A percentile compares a stretch with the other conserved stretches of the same genome.
Evolutionary conservation across 2,113 vertebrate species (phyloP).

Genomic region (Ophiodon elongatus): DNA sequence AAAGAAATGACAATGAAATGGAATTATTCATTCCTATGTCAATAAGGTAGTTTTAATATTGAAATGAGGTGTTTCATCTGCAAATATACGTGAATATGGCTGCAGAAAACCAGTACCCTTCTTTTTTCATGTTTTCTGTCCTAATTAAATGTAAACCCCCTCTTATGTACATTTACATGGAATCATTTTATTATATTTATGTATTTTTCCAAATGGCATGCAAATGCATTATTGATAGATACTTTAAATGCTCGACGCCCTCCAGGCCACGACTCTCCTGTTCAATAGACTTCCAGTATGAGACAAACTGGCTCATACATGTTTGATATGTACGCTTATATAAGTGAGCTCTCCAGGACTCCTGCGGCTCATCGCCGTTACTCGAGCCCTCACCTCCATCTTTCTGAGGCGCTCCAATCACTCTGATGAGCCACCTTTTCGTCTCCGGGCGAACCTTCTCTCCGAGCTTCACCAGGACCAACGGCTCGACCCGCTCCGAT

Average conservation of each 20-base stretch:
- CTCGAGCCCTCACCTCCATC: slow-evolving; percentile 79
- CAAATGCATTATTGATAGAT: slow-evolving; percentile 13
- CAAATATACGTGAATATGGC: not conserved
- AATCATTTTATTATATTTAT: not conserved
- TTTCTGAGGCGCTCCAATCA: slow-evolving; percentile 76
- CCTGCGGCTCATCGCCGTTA: not conserved
- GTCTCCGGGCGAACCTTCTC: slow-evolving; percentile 75
- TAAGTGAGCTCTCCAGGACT: not conserved
- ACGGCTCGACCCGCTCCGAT: slow-evolving; percentile 76
- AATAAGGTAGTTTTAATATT: not conserved
- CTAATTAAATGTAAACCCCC: not conserved
- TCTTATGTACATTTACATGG: not conserved
- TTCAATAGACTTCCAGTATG: not conserved
- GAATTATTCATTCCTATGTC: not conserved
- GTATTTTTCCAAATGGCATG: not conserved
- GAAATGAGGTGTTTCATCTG: not conserved
- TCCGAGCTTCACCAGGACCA: slow-evolving; percentile 83
- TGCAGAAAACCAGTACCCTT: not conserved
- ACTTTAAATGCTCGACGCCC: not conserved
- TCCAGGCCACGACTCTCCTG: not conserved
- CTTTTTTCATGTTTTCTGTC: not conserved
- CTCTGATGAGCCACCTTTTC: slow-evolving; percentile 83
- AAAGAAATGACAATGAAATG: too few species aligned
- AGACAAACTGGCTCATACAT: not conserved
- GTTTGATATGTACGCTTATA: not conserved